These are phyloP conservation scores for Lethrus apterus DNA, from an alignment of 1,140 invertebrate genomes.

Conservation along the genomic window DNA sequence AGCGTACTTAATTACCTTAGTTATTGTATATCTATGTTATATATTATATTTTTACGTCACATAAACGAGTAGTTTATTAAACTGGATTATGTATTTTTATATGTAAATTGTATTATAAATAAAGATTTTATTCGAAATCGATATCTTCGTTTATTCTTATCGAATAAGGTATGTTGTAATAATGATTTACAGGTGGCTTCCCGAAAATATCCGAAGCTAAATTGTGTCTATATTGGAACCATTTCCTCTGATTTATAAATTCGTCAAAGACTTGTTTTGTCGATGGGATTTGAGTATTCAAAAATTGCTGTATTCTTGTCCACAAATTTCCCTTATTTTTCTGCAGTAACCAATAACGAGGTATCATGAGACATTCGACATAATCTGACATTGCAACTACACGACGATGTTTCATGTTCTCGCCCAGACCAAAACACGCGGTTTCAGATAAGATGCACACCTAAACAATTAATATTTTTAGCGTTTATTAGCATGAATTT, in stretches of 20 bases:
- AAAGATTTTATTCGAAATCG: slow-evolving; percentile 1
- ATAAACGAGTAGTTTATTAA: no score
- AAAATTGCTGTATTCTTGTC: slow-evolving; percentile 51
- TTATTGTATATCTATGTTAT: no score
- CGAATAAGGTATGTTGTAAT: slow-evolving; percentile 10
- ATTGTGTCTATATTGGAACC: slow-evolving; percentile 46
- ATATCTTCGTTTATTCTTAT: slow-evolving; percentile 14
- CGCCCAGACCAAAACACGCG: slow-evolving; percentile 48
- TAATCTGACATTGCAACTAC: slow-evolving; percentile 47
- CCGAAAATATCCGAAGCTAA: slow-evolving; percentile 44
- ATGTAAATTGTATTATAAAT: no score
- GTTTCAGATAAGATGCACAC: slow-evolving; percentile 43
- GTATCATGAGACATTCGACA: slow-evolving; percentile 52
- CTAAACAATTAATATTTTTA: no score
- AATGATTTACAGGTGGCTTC: slow-evolving; percentile 29
- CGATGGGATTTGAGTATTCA: slow-evolving; percentile 52
- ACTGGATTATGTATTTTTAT: no score
- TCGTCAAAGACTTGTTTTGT: slow-evolving; percentile 48
- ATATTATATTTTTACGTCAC: no score
- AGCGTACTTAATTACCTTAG: no score
- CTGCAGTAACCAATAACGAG: slow-evolving; percentile 53
- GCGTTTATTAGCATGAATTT: no score
- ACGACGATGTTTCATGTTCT: slow-evolving; percentile 51
- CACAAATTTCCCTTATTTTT: slow-evolving; percentile 57
- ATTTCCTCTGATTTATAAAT: slow-evolving; percentile 47